Evolutionary conservation across 2,113 vertebrate species (phyloP).

Genomic region (Odocoileus hemionus): DNA sequence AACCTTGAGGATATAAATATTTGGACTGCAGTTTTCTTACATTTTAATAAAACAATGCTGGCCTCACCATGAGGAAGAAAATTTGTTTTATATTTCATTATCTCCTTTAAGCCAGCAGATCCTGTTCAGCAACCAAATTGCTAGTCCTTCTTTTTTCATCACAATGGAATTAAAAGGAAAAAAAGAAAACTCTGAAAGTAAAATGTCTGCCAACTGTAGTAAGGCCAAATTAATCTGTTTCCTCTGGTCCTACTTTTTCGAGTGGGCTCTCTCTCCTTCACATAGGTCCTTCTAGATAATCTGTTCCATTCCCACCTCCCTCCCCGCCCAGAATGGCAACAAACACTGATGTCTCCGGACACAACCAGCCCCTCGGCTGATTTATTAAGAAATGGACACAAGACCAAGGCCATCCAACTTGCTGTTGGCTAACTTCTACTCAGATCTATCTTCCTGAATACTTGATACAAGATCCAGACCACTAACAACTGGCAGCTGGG

Average conservation of each 20-base stretch:
- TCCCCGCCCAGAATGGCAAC: background rate
- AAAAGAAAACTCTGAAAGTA: background rate
- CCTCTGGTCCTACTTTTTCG: background rate
- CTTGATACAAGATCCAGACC: background rate
- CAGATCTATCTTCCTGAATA: background rate
- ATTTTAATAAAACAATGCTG: slow-evolving; percentile 74
- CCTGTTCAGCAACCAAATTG: slow-evolving; percentile 66
- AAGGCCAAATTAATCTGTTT: background rate
- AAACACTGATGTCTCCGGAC: too few species aligned
- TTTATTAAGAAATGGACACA: background rate
- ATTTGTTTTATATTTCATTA: slow-evolving; percentile 63
- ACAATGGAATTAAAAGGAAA: slow-evolving; percentile 56
- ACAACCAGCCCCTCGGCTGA: background rate
- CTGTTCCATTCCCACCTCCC: background rate
- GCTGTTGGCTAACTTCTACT: background rate
- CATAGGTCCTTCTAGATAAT: background rate
- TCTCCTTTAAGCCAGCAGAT: slow-evolving; percentile 69
- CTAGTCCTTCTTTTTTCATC: slow-evolving; percentile 65
- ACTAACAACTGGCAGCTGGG: background rate
- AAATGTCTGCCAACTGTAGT: background rate
- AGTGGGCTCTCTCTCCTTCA: background rate
- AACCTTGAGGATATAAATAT: slow-evolving; percentile 72
- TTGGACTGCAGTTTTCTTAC: slow-evolving; percentile 67
- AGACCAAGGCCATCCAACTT: background rate
- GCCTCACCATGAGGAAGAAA: slow-evolving; percentile 75